phyloP scores from a whole-genome alignment of 2,797 vertebrate species.

The Pseudomugil tenellus region DNA sequence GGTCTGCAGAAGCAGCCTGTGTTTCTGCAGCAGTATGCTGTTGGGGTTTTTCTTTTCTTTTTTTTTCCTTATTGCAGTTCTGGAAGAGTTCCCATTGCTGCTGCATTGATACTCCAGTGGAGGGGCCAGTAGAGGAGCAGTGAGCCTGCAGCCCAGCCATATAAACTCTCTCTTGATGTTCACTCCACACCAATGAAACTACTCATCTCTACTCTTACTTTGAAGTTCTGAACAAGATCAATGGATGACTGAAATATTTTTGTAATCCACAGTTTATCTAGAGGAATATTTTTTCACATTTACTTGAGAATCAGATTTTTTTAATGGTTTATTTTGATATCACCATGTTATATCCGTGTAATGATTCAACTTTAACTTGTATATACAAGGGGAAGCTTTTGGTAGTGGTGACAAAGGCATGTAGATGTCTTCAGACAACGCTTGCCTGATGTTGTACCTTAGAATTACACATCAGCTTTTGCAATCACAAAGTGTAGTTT shows the following conservation, averaged over 20 bases:
- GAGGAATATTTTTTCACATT: not conserved
- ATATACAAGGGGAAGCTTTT: too few relatives aligned
- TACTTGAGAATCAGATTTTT: constrained; percentile 1
- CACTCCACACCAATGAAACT: constrained; percentile 27
- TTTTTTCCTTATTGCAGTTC: constrained; percentile 69
- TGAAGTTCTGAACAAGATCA: not conserved
- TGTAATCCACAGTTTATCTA: too few relatives aligned
- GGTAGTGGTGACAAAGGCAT: too few relatives aligned
- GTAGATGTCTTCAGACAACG: too few relatives aligned
- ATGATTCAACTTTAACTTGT: not conserved
- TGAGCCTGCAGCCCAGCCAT: constrained; percentile 49
- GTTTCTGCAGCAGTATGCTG: constrained; percentile 66
- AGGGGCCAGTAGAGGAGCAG: constrained; percentile 63
- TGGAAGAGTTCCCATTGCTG: constrained; percentile 82
- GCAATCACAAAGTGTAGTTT: too few relatives aligned
- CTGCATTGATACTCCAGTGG: constrained; percentile 77
- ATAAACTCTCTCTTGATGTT: constrained; percentile 33
- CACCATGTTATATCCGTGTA: not conserved
- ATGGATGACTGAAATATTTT: too few relatives aligned
- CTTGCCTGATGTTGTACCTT: too few relatives aligned
- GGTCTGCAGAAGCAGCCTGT: constrained; percentile 62
- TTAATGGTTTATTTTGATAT: constrained; percentile 12
- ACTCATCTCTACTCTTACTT: not conserved
- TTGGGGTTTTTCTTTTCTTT: constrained; percentile 43
- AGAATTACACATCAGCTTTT: too few relatives aligned